These are phyloP conservation scores for Nestor notabilis DNA, from an alignment of 2,113 vertebrate species.

Conservation along the genomic window DNA sequence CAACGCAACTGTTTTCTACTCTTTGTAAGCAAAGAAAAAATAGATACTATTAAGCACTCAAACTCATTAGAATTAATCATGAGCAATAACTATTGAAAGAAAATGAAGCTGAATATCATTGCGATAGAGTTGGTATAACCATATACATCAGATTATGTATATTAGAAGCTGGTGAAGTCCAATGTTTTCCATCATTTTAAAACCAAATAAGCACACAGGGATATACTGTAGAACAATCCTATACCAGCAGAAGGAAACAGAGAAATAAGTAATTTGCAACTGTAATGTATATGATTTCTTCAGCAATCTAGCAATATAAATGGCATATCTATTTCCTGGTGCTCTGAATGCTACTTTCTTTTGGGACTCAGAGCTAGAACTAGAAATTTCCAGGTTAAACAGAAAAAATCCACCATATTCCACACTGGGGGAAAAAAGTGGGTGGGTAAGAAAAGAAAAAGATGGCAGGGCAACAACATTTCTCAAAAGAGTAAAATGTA, in stretches of 20 bases:
- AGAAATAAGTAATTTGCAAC: background rate
- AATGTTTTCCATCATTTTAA: background rate
- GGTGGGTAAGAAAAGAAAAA: too few species aligned
- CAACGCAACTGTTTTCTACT: background rate
- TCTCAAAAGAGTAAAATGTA: background rate
- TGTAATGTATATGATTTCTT: background rate
- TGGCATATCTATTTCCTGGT: background rate
- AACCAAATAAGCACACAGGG: background rate
- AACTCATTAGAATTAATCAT: background rate
- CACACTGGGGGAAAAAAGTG: background rate
- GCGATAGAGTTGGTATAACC: background rate
- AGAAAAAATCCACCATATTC: background rate
- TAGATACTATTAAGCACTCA: background rate
- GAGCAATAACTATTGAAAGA: background rate
- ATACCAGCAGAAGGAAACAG: background rate
- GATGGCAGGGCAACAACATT: fast-evolving
- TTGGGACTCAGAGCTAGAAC: background rate
- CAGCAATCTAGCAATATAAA: background rate
- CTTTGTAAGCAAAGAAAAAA: background rate
- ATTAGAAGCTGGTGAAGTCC: background rate
- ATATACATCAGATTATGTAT: background rate
- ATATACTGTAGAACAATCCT: background rate
- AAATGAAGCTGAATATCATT: background rate
- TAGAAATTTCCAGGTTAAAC: background rate
- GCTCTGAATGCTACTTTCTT: background rate